phyloP scores from a whole-genome alignment of 2,113 vertebrate species.

The Hyperopisus bebe region DNA sequence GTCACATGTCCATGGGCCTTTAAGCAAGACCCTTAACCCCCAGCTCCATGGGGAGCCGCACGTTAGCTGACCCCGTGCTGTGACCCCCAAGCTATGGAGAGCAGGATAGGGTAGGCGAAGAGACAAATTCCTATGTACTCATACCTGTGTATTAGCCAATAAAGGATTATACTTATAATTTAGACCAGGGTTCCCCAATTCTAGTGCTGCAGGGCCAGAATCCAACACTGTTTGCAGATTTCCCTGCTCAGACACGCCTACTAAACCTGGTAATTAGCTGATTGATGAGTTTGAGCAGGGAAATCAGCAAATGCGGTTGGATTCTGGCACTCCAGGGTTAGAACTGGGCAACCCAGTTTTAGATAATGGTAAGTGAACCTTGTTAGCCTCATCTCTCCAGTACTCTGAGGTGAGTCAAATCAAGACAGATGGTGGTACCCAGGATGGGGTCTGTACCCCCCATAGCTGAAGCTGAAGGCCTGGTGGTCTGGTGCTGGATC shows the following conservation, averaged over 20 bases:
- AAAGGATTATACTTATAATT: neutral
- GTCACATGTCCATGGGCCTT: too few species aligned
- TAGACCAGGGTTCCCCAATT: neutral
- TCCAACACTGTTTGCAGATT: neutral
- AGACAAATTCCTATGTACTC: too few species aligned
- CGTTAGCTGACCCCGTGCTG: too few species aligned
- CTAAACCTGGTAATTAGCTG: neutral
- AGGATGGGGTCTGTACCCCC: neutral
- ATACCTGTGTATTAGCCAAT: too few species aligned
- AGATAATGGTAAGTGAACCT: neutral
- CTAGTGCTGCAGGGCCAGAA: neutral
- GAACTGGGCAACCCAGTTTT: neutral
- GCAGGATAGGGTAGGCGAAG: too few species aligned
- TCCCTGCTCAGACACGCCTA: neutral
- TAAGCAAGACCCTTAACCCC: too few species aligned
- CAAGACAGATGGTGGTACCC: neutral
- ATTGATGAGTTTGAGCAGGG: neutral
- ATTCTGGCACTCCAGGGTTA: neutral
- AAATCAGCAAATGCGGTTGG: neutral
- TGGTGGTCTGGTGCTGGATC: neutral
- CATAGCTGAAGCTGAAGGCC: neutral
- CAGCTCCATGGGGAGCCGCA: too few species aligned
- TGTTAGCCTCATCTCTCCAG: neutral
- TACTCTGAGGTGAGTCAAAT: neutral
- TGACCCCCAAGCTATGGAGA: too few species aligned